Base-by-base conservation (phyloP, 2,113 vertebrate species). In the Candoia aspera region DNA sequence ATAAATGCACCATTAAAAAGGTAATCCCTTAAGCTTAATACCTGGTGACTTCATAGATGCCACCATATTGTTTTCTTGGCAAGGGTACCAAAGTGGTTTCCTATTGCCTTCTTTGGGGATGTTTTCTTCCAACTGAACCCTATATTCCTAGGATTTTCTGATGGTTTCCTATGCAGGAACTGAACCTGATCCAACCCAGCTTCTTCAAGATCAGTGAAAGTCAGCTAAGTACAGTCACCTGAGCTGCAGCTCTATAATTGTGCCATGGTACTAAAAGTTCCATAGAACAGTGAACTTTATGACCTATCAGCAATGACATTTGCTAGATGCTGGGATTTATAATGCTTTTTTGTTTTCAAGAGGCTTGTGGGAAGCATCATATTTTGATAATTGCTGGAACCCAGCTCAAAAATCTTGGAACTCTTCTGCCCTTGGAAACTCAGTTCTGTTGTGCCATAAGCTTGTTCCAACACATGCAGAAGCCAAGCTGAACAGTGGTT, bases 301-400 rank as follows among this genome's bases (percentile, higher is more conserved):
- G 88, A 29, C 73, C 57, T 95, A 89, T 93, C n/a, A 1, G 46
- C 4, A 87, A 68, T 92, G 91, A 94, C 91, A 94, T 95, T 94
- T 83, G 95, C 49, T n/a, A 87, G 94, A 55, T 1, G 6, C 89
- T 93, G 95, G 21, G 64, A 92, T 49, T 89, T 29, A 93, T 64
- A 6, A 0, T 59, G 33, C 33, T 8, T 37, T 79, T 37, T 79
- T 79, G 19, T 29, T 24, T 33, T 19, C 86, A 85, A 37, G 86
- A 96, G 64, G 23, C 84, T 84, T 0, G 0, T 90, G 95, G 68
- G 93, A 95, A 94, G 89, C 57, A 49, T 93, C 93, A 85, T 37
- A 89, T 84, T 87, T 89, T 92, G 73, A 92, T 94, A 90, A 94
- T 96, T 90, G 84, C 86, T 95, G 91, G 86, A 91, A 87, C 68